Evolutionary conservation across 2,113 vertebrate species (phyloP), one percentile per base, ranked within the genome.

Genomic region (Etheostoma spectabile): DNA sequence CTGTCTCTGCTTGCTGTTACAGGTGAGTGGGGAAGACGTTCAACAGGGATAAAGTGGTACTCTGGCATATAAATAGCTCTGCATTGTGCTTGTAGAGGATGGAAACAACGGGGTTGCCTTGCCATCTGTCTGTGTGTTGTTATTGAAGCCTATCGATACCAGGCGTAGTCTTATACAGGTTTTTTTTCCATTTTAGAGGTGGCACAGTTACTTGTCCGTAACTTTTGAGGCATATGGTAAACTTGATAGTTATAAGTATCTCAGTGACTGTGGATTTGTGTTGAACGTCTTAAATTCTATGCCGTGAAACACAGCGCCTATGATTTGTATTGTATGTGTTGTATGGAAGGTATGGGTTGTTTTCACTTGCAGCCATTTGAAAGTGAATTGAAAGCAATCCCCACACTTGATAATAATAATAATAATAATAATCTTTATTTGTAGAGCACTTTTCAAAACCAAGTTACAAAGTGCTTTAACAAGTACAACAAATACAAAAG

Each of bases 1-100:
- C n/a, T 6, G 49, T 53, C 38, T 53, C 48, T 79, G 65, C 70
- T 71, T 5, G 72, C 8, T 74, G 42, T 48, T 55, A 5, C 85
- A 86, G 88, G 88, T 89, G 68, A 88, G 90, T 74, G 35, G 21
- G 30, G 4, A 14, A 56, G 35, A 24, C 24, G 38, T 57, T 21
- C 11, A 13, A 0, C 1, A 49, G 22, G 21, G 42, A 15, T 12
- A 53, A 11, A 46, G 21, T 24, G 22, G 11, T 18, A 21, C 3
- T 21, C 2, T 4, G 60, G 21, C 30, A 30, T 73, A 5, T 0
- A 16, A 30, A 49, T 24, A 35, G 21, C 27, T 69, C 11, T 61
- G 21, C 6, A 2, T 56, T 33, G 24, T 85, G 53, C n/a, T 65
- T 35, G 6, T 1, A 67, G 66, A 21, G 16, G 21, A 21, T 61